A percentile compares a stretch with the other conserved stretches of the same genome.
Conservation (phyloP, 2,888 invertebrate genomes). For the Charanyca ferruginea region DNA sequence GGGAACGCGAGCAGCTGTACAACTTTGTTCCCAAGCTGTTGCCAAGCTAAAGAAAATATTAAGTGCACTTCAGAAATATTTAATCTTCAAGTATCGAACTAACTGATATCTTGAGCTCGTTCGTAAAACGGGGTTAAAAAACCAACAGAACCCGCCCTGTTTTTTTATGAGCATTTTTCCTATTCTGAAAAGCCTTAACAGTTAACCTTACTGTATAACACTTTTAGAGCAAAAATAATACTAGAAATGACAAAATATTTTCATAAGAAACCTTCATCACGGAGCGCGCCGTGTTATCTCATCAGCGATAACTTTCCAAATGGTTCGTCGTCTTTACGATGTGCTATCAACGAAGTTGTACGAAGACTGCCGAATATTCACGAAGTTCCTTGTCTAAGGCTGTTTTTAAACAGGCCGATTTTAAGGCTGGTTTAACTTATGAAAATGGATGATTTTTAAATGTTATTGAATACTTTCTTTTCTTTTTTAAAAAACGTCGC, state of each 20-base stretch:
- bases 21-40: slow-evolving; percentile 13
- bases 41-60: background rate
- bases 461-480: too few species aligned
- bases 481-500: too few species aligned
- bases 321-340: slow-evolving; percentile 44
- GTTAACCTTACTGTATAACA: background rate
- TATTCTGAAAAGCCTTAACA: too few species aligned
- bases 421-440: slow-evolving; percentile 12
- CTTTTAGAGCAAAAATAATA: slow-evolving; percentile 4
- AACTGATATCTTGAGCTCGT: too few species aligned
- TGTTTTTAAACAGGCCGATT: slow-evolving; percentile 7
- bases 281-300: slow-evolving; percentile 33
- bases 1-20: slow-evolving; percentile 25
- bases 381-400: slow-evolving; percentile 33
- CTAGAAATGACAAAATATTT: slow-evolving; percentile 11
- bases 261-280: slow-evolving; percentile 16
- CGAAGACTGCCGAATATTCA: slow-evolving; percentile 38
- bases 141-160: too few species aligned
- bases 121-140: too few species aligned
- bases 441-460: background rate
- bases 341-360: slow-evolving; percentile 40
- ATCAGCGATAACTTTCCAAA: slow-evolving; percentile 45
- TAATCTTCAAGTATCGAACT: background rate
- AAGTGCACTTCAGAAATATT: background rate
- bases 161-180: too few species aligned